Conservation (phyloP, 2,888 invertebrate genomes). For the Ichneumon xanthorius region DNA sequence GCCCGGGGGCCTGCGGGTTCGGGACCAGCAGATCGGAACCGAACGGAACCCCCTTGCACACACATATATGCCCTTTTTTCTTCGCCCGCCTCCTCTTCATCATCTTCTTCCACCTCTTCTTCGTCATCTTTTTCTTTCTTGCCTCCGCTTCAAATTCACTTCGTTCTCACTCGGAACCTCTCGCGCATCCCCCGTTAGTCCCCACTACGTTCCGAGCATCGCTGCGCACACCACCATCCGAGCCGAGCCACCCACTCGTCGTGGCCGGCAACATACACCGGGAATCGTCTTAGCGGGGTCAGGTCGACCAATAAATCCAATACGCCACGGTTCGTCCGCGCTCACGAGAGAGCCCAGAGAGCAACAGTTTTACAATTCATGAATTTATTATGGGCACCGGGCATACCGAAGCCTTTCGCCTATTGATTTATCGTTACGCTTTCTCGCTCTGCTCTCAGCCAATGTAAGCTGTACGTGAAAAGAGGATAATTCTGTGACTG, state of each 20-base stretch:
- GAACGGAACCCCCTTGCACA: slow-evolving; percentile 27
- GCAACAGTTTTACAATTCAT: slow-evolving; percentile 84
- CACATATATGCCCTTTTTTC: slow-evolving; percentile 53
- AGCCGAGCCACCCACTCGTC: slow-evolving; percentile 62
- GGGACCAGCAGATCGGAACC: slow-evolving; percentile 47
- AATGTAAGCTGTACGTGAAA: slow-evolving; percentile 58
- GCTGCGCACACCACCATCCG: slow-evolving; percentile 64
- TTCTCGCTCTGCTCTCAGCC: slow-evolving; percentile 72
- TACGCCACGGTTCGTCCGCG: slow-evolving; percentile 83
- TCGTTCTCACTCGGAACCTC: slow-evolving; percentile 66
- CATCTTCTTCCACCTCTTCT: slow-evolving; percentile 20
- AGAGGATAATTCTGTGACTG: slow-evolving; percentile 51
- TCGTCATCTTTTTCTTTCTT: slow-evolving; percentile 52
- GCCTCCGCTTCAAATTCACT: slow-evolving; percentile 40
- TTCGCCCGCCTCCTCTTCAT: slow-evolving; percentile 28
- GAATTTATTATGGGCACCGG: slow-evolving; percentile 83
- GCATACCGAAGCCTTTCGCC: slow-evolving; percentile 76
- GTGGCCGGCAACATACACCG: slow-evolving; percentile 64
- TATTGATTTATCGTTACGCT: slow-evolving; percentile 83
- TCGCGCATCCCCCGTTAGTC: slow-evolving; percentile 67
- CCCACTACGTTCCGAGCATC: slow-evolving; percentile 61
- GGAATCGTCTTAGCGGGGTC: slow-evolving; percentile 82
- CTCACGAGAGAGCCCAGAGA: slow-evolving; percentile 71
- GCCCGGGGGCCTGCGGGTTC: slow-evolving; percentile 61
- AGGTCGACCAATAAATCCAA: slow-evolving; percentile 84